A percentile compares a stretch with the other conserved stretches of the same genome.
These are phyloP conservation scores for Ditula angustiorana DNA, from an alignment of 2,888 invertebrate species.

Conservation along the genomic window DNA sequence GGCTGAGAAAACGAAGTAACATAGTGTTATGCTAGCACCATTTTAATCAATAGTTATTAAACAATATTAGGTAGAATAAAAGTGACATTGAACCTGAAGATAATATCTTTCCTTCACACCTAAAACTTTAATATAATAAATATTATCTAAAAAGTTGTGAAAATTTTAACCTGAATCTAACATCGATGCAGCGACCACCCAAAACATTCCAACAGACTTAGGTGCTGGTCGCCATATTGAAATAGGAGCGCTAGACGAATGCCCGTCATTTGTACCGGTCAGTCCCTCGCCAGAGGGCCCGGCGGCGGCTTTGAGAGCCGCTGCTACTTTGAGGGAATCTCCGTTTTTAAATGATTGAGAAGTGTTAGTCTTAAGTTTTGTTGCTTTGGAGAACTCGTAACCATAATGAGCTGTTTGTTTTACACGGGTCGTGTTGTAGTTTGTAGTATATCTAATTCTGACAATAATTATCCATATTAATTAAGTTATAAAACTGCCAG, in stretches of 20 bases:
- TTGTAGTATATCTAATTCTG: not conserved
- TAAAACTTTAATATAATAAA: too few species aligned
- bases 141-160: too few species aligned
- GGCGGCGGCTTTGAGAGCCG: constrained; percentile 41
- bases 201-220: constrained; percentile 25
- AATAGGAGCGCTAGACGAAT: constrained; percentile 67
- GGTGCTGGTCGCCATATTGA: constrained; percentile 52
- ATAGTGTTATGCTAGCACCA: too few species aligned
- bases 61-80: too few species aligned
- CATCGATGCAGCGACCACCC: constrained; percentile 2
- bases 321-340: constrained; percentile 16
- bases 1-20: too few species aligned
- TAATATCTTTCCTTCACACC: too few species aligned
- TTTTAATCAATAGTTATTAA: too few species aligned
- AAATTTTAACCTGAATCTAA: not conserved
- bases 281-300: constrained; percentile 57
- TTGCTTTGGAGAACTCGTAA: not conserved
- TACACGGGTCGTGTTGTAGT: not conserved
- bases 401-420: not conserved
- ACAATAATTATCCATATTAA: not conserved
- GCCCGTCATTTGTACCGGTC: constrained; percentile 66
- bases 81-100: too few species aligned
- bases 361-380: constrained; percentile 18
- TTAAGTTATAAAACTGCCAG: not conserved
- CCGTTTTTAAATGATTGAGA: constrained; percentile 20